Evolutionary conservation across 2,888 invertebrate genomes (phyloP).

Genomic region (Epinotia brunnichana): DNA sequence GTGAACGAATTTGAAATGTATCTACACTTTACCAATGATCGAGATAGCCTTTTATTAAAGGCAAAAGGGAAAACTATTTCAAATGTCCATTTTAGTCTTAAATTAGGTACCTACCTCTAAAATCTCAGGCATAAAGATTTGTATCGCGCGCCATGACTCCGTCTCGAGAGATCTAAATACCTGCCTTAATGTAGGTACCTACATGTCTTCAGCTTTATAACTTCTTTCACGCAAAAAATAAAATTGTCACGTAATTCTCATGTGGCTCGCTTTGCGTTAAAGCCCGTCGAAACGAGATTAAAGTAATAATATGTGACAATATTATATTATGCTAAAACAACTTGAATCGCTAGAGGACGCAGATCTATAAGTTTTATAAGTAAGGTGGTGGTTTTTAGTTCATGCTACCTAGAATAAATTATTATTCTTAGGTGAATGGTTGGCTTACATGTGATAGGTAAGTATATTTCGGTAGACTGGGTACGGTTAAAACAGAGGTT

Average conservation of each 20-base stretch:
- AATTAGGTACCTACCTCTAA: neutral
- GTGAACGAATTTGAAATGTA: no score
- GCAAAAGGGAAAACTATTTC: no score
- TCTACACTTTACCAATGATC: no score
- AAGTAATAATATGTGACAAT: conserved; percentile 43
- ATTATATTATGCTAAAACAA: conserved; percentile 31
- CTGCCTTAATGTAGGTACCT: conserved; percentile 32
- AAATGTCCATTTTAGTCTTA: neutral
- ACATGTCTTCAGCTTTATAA: conserved; percentile 41
- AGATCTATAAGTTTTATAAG: neutral
- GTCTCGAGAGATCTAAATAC: conserved; percentile 38
- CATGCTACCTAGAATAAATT: neutral
- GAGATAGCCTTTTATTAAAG: no score
- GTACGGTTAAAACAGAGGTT: no score
- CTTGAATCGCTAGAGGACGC: conserved; percentile 21
- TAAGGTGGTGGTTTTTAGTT: neutral
- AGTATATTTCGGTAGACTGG: no score
- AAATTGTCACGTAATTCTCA: conserved; percentile 53
- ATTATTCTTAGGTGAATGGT: no score
- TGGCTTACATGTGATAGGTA: no score
- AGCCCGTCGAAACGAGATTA: conserved; percentile 44
- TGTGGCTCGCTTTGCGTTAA: conserved; percentile 45
- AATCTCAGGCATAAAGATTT: conserved; percentile 25
- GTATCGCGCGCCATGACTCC: conserved; percentile 20
- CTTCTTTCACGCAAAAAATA: conserved; percentile 48